Evolutionary conservation across 2,888 invertebrate genomes (phyloP), one percentile per base, ranked within the genome.

Genomic region (Zygaena filipendulae): DNA sequence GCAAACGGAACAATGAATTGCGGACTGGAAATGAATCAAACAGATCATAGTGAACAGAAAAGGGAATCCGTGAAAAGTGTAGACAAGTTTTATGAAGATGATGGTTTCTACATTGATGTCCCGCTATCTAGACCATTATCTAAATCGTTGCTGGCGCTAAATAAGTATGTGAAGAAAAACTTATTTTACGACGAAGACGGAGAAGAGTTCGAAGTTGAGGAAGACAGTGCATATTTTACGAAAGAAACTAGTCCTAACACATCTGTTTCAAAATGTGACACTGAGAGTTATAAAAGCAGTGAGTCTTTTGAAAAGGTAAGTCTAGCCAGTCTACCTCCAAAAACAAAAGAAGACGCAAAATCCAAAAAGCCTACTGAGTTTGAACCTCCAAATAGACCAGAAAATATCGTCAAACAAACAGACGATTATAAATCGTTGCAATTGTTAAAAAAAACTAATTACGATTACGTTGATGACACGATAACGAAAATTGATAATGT

Each of bases 191-290:
- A 71, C 27, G 64, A 72, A 31, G 59, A 54, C 36, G 62, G 41
- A 21, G 44, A 39, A 3, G 32, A 22, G 3, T 29, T 30, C 16
- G 56, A 58, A 31, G 48, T 47, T 11, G 41, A 44, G 12, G 41
- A 52, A 25, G 77, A 79, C 33, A 52, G 53, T 29, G 69, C 64
- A 11, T 77, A 72, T 43, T 75, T 69, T 47, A 70, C 77, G 14
- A 75, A 75, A 43, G 75, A 75, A 47, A 71, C 59, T 25, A 75
- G 69, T 30, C 75, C 77, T 8, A 70, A 64, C 37, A 59, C 72
- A 35, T 67, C 63, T 19, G 55, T 59, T 21, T 49, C 45, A 10
- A 72, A 68, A 56, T 63, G 55, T 49, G 72, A 75, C 43, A 55
- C 68, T 2, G 71, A 72, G 21, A 69, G 72, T 43, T 26, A 57